Conservation (phyloP, 1,140 invertebrate genomes). For the Maconellicoccus hirsutus region DNA sequence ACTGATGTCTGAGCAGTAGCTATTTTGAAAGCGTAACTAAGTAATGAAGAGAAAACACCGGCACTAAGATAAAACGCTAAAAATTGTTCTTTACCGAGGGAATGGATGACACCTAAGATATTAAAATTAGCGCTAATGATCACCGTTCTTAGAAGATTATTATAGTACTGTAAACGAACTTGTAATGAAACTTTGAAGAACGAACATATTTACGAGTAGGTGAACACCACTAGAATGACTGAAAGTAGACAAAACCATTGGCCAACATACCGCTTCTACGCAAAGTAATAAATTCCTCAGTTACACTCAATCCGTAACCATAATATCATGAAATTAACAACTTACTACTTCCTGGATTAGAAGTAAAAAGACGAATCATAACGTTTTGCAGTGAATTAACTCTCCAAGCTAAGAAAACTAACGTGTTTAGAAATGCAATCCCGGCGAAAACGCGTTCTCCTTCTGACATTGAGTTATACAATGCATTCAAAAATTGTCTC, state of each 20-base stretch:
- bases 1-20: constrained; percentile 48
- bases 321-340: background rate
- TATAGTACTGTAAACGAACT: no score
- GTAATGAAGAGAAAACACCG: constrained; percentile 75
- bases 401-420: constrained; percentile 71
- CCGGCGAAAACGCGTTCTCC: constrained; percentile 67
- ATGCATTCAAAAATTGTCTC: constrained; percentile 42
- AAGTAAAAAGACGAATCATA: constrained; percentile 78
- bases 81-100: constrained; percentile 86
- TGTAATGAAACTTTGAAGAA: constrained; percentile 40
- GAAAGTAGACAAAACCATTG: constrained; percentile 43
- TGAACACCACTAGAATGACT: constrained; percentile 83
- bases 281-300: background rate
- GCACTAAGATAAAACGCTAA: constrained; percentile 77
- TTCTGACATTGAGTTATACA: constrained; percentile 61
- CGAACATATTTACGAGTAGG: constrained; percentile 89
- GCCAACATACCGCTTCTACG: background rate
- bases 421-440: constrained; percentile 61
- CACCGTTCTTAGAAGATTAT: background rate
- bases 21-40: constrained; percentile 71
- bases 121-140: background rate
- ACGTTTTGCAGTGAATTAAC: constrained; percentile 51
- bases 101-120: constrained; percentile 40
- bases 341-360: constrained; percentile 61
- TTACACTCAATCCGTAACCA: no score